Base-by-base conservation (phyloP, 2,888 invertebrate species). In the Hetaerina titia region DNA sequence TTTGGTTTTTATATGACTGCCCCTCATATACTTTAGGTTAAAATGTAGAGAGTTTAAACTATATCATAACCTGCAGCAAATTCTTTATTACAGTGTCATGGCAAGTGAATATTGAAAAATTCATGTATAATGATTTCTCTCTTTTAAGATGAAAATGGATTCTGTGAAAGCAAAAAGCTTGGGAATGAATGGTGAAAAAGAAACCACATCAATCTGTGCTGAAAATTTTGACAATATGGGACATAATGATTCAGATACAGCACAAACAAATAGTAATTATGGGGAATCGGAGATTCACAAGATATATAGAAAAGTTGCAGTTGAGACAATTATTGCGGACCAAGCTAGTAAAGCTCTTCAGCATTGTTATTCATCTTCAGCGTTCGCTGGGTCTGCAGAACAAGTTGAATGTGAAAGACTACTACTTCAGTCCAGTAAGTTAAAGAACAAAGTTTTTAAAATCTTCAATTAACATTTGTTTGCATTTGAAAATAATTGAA, bases 281-380 rank as follows among this genome's bases (percentile, higher is more conserved):
- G 22, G n/a, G 17, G 69, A 92, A 56, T 92, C 69, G 22, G 56
- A 92, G n/a, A 22, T 92, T 15, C 45, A 74, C 11, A 31, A 92
- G 56, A 57, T 92, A 9, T 69, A 92, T 25, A 92, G 56, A 56
- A 92, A 92, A 56, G 92, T 92, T 22, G 22, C 92, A 11, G n/a
- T 56, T 17, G 92, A 92, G 92, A 74, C 17, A 45, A 92, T 56
- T 56, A 31, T 69, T 2, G 69, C 69, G 31, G 92, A 92, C 22
- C 92, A 92, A 92, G 92, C 60, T 69, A 92, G 92, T 56, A 92
- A 92, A 92, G 92, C 92, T 11, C 92, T 92, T 22, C 22, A 64
- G 15, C n/a, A 69, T 8, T 92, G 92, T 56, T 56, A 92, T 22
- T 92, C 92, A 69, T 92, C 92, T n/a, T n/a, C 56, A n/a, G 63